Evolutionary conservation across 2,797 vertebrate genomes (phyloP).

Genomic region (Tamandua tetradactyla): DNA sequence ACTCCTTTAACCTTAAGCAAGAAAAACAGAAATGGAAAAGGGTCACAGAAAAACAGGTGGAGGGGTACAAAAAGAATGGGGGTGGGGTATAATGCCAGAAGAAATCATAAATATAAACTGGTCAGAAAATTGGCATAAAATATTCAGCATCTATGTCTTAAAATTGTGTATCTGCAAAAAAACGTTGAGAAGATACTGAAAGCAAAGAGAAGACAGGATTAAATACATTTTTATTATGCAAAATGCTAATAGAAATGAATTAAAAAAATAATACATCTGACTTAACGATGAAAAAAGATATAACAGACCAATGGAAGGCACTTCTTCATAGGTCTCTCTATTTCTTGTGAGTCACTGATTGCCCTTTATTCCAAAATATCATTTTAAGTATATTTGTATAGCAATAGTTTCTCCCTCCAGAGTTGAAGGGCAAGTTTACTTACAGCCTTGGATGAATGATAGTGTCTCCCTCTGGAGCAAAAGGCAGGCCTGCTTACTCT

Average conservation of each 20-base stretch:
- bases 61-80: not conserved
- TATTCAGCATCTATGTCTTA: not conserved
- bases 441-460: not conserved
- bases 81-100: not conserved
- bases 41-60: not conserved
- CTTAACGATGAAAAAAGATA: not conserved
- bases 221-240: not conserved
- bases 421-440: not conserved
- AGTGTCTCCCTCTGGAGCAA: not conserved
- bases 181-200: not conserved
- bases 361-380: not conserved
- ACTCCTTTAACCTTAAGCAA: not conserved
- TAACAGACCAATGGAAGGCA: not conserved
- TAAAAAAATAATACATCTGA: not conserved
- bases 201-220: conserved; percentile 22
- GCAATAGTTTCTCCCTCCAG: not conserved
- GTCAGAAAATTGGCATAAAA: conserved; percentile 4
- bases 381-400: not conserved
- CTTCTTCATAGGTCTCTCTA: not conserved
- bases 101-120: conserved; percentile 30
- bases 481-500: not conserved
- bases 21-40: not conserved
- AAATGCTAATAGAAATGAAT: conserved; percentile 25
- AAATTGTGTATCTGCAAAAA: conserved; percentile 18
- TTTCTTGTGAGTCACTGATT: not conserved